Evolutionary conservation across 2,113 vertebrate genomes (phyloP).

Genomic region (Erythrocercus mccallii): DNA sequence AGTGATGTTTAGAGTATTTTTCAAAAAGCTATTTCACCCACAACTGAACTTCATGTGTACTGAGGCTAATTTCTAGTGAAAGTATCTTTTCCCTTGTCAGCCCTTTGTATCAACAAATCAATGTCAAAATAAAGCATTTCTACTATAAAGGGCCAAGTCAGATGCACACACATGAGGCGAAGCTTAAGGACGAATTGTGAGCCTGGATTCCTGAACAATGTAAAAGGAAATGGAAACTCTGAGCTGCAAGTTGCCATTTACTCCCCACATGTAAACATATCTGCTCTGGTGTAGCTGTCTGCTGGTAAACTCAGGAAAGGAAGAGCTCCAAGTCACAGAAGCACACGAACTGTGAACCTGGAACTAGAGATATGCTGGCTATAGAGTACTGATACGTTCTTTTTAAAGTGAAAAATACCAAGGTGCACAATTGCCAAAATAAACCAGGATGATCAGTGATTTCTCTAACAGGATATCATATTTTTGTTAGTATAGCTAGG

Average conservation of each 20-base stretch:
- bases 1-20: background rate
- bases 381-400: conserved; percentile 13
- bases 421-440: background rate
- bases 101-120: conserved; percentile 10
- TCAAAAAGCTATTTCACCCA: background rate
- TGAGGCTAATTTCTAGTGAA: conserved; percentile 4
- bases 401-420: conserved; percentile 32
- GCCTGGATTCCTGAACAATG: conserved; percentile 37
- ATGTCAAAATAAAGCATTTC: conserved; percentile 25
- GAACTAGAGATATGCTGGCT: conserved; percentile 28
- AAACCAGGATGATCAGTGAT: conserved; percentile 48
- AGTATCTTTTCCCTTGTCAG: background rate
- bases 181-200: conserved; percentile 1
- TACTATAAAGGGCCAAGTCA: background rate
- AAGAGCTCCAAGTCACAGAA: conserved; percentile 64
- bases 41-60: conserved; percentile 6
- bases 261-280: conserved; percentile 58
- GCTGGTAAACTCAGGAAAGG: conserved; percentile 59
- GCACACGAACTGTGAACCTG: conserved; percentile 46
- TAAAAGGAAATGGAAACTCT: conserved; percentile 67
- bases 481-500: conserved; percentile 39
- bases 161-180: background rate
- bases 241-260: conserved; percentile 44
- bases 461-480: conserved; percentile 23
- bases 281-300: conserved; percentile 54